Conservation (phyloP, 2,888 invertebrate genomes). For the Scaptomyza flava region DNA sequence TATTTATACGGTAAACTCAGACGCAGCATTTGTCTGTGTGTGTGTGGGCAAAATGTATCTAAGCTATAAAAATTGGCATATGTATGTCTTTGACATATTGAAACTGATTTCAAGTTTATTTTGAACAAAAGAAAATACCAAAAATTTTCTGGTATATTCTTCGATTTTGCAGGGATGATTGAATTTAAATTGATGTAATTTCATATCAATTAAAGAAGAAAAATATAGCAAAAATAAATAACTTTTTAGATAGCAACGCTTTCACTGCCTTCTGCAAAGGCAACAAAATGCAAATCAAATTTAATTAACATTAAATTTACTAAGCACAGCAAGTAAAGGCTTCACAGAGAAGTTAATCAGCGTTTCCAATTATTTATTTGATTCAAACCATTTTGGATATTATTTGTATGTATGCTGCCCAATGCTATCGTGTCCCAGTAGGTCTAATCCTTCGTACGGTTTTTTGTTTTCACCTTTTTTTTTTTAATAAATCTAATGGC, state of each 20-base stretch:
- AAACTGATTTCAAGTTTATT: constrained; percentile 11
- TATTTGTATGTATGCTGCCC: not conserved
- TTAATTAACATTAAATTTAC: not conserved
- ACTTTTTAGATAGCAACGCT: not conserved
- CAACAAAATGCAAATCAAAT: not conserved
- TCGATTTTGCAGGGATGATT: not conserved
- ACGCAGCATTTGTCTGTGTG: not conserved
- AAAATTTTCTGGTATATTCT: not conserved
- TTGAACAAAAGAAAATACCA: not conserved
- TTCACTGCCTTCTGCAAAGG: not conserved
- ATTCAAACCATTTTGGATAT: constrained; percentile 4
- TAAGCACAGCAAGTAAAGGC: not conserved
- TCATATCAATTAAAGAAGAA: not conserved
- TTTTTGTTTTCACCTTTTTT: not conserved
- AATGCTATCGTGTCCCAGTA: constrained; percentile 7
- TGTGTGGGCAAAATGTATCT: not conserved
- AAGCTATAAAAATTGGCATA: constrained; percentile 4
- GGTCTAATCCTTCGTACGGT: constrained; percentile 40
- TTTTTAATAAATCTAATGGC: constrained; percentile 70
- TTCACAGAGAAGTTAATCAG: not conserved
- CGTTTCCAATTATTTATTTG: not conserved
- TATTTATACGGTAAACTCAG: constrained; percentile 49
- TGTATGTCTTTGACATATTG: not conserved
- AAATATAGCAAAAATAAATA: no score
- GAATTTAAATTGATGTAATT: not conserved